Evolutionary conservation across 2,888 invertebrate species (phyloP).

Genomic region (Brachyptera putata): DNA sequence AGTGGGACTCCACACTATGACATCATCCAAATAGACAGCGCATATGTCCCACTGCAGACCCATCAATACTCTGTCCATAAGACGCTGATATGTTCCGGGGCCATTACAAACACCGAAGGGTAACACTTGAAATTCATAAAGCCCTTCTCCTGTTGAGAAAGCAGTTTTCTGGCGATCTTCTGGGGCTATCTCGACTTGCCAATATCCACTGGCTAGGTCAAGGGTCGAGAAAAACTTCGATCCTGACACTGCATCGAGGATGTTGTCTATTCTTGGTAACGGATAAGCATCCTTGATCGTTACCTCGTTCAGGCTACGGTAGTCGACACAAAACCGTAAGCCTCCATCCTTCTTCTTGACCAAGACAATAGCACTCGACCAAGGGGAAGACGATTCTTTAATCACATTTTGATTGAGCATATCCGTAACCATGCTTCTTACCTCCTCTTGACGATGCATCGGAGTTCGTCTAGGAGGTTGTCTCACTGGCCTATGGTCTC

Average conservation of each 20-base stretch:
- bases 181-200: not conserved
- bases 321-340: not conserved
- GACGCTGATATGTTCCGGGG: not conserved
- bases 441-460: too few species aligned
- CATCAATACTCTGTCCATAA: not conserved
- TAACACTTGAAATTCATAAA: not conserved
- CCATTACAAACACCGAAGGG: not conserved
- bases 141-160: not conserved
- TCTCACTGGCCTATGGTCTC: too few species aligned
- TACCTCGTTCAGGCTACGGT: not conserved
- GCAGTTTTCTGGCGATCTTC: not conserved
- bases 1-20: not conserved
- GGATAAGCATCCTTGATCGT: conserved; percentile 7
- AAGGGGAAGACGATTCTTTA: too few species aligned
- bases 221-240: not conserved
- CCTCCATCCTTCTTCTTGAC: not conserved
- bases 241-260: not conserved
- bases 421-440: too few species aligned
- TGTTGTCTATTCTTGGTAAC: not conserved
- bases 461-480: too few species aligned
- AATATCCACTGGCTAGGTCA: not conserved
- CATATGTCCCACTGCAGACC: not conserved
- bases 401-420: too few species aligned
- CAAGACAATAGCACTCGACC: not conserved
- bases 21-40: not conserved